Conservation (phyloP, 2,113 vertebrate species). For the Etheostoma cragini region DNA sequence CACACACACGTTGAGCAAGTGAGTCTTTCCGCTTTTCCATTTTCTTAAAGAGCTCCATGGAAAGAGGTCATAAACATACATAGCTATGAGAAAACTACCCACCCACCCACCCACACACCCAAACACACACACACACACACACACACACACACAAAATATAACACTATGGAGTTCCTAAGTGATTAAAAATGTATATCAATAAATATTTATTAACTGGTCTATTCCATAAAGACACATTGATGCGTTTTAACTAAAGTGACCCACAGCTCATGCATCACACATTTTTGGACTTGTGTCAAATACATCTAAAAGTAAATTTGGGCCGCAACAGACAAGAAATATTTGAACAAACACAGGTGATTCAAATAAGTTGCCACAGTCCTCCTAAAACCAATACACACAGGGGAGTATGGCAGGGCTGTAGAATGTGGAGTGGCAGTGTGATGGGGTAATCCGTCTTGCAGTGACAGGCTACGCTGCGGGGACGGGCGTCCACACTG, state of each 20-base stretch:
- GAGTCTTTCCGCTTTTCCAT: background rate
- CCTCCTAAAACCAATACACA: slow-evolving; percentile 45
- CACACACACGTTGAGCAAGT: background rate
- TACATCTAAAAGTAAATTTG: background rate
- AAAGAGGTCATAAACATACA: slow-evolving; percentile 33
- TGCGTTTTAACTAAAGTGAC: background rate
- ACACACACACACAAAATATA: too few species aligned
- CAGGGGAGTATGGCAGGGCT: slow-evolving; percentile 7
- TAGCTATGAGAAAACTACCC: background rate
- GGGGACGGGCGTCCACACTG: slow-evolving; percentile 55
- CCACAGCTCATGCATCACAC: background rate
- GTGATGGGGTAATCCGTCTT: slow-evolving; percentile 75
- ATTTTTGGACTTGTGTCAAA: background rate
- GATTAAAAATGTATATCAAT: background rate
- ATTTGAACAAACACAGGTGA: background rate
- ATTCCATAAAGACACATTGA: background rate
- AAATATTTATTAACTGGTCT: background rate
- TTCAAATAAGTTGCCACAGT: background rate
- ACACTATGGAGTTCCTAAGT: background rate
- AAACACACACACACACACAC: background rate
- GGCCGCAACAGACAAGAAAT: background rate
- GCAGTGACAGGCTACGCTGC: slow-evolving; percentile 61
- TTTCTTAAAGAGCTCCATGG: slow-evolving; percentile 14
- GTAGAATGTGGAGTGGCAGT: slow-evolving; percentile 54
- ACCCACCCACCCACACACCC: background rate